phyloP scores from a whole-genome alignment of 2,888 invertebrate species.

The Plebejus argus region DNA sequence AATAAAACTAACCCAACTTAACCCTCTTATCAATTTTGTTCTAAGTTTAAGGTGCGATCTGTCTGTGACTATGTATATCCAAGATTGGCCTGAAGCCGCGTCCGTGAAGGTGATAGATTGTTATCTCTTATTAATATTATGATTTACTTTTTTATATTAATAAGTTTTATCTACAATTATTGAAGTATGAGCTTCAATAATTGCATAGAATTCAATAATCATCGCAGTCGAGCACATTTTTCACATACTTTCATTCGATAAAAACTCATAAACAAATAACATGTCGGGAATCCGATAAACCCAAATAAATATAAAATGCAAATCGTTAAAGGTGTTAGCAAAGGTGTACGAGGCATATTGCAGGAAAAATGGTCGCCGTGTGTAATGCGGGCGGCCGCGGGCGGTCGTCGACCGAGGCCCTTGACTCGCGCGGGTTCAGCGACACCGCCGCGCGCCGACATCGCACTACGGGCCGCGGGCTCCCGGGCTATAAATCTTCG shows the following conservation, averaged over 20 bases:
- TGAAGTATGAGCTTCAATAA: too few species aligned
- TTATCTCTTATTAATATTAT: too few species aligned
- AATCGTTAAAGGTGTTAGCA: conserved; percentile 39
- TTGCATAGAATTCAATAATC: too few species aligned
- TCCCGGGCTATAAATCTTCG: conserved; percentile 8
- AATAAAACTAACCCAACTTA: too few species aligned
- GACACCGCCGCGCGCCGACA: conserved; percentile 58
- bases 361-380: conserved; percentile 53
- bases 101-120: too few species aligned
- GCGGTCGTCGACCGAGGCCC: conserved; percentile 79
- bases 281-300: conserved; percentile 2
- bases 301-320: neutral
- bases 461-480: conserved; percentile 38
- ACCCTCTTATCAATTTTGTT: too few species aligned
- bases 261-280: neutral
- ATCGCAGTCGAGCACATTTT: too few species aligned
- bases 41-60: too few species aligned
- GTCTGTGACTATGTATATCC: too few species aligned
- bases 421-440: conserved; percentile 76
- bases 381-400: conserved; percentile 59
- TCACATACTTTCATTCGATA: neutral
- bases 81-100: too few species aligned
- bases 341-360: conserved; percentile 40
- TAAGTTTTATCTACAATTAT: too few species aligned
- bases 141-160: too few species aligned